Evolutionary conservation across 2,888 invertebrate species (phyloP).

Genomic region (Nomada fabriciana): DNA sequence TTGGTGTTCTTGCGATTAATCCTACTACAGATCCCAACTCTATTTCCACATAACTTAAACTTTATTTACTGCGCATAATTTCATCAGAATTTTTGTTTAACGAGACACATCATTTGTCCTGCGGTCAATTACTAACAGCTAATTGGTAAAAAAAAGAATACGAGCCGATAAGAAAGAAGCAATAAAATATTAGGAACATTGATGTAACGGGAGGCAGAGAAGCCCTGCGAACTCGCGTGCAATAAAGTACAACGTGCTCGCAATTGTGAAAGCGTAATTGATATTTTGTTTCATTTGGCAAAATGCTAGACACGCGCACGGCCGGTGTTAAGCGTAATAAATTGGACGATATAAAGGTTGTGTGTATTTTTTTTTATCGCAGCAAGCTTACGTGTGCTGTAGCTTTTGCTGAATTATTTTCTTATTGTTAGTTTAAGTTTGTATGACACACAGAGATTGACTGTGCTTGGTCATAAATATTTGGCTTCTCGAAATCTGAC

Average conservation of each 20-base stretch:
- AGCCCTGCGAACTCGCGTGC: background rate
- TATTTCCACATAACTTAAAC: too few relatives aligned
- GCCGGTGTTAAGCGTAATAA: background rate
- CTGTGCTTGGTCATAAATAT: too few relatives aligned
- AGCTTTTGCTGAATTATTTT: background rate
- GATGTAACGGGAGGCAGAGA: background rate
- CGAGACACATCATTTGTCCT: too few relatives aligned
- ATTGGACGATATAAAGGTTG: background rate
- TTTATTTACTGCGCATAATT: too few relatives aligned
- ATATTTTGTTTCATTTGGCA: conserved; percentile 9
- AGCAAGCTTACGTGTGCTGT: background rate
- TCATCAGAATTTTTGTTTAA: too few relatives aligned
- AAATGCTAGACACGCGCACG: background rate
- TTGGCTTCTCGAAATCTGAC: too few relatives aligned
- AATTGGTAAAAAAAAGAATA: too few relatives aligned
- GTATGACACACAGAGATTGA: too few relatives aligned
- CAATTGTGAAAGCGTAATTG: background rate
- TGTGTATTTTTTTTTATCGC: background rate
- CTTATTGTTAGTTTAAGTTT: background rate
- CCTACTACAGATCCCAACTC: too few relatives aligned
- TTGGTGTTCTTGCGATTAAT: background rate
- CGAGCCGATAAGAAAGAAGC: too few relatives aligned
- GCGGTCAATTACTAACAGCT: too few relatives aligned
- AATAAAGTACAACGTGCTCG: background rate
- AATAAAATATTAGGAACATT: background rate